Evolutionary conservation across 2,888 invertebrate genomes (phyloP).

Genomic region (Corythucha ciliata): DNA sequence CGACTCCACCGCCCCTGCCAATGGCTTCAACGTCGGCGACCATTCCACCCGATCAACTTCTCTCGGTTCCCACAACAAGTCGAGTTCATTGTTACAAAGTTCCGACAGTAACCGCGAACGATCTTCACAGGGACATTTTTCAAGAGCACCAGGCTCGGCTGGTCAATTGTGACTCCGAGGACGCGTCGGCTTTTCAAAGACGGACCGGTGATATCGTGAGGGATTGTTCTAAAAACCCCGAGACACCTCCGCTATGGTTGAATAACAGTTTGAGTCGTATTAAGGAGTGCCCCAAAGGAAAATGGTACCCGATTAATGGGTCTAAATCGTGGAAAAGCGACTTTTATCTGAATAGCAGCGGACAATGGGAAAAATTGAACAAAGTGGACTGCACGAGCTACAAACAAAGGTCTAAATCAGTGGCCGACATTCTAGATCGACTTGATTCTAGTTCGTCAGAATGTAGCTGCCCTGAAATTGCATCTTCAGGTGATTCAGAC

Average conservation of each 20-base stretch:
- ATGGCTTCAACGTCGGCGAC: slow-evolving; percentile 19
- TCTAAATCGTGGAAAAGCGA: slow-evolving; percentile 34
- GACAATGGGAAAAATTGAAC: slow-evolving; percentile 31
- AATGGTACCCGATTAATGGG: slow-evolving; percentile 30
- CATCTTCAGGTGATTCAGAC: slow-evolving; percentile 15
- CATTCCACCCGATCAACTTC: slow-evolving; percentile 27
- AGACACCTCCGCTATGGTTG: slow-evolving; percentile 26
- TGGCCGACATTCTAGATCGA: slow-evolving; percentile 25
- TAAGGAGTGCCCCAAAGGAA: slow-evolving; percentile 18
- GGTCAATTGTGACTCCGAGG: slow-evolving; percentile 36
- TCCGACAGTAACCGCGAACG: slow-evolving; percentile 29
- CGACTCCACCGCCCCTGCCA: slow-evolving; percentile 27
- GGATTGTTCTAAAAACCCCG: slow-evolving; percentile 15
- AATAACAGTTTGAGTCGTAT: slow-evolving; percentile 22
- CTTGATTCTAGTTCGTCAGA: slow-evolving; percentile 24
- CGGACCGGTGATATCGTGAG: slow-evolving; percentile 21
- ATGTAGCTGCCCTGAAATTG: too few species aligned
- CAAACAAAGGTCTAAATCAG: slow-evolving; percentile 22
- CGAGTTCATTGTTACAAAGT: slow-evolving; percentile 35
- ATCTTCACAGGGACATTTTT: slow-evolving; percentile 35
- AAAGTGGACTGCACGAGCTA: slow-evolving; percentile 8
- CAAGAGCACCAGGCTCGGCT: slow-evolving; percentile 36
- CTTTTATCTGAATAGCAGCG: slow-evolving; percentile 30
- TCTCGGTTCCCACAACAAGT: slow-evolving; percentile 31
- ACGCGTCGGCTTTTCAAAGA: slow-evolving; percentile 30